Evolutionary conservation across 2,888 invertebrate genomes (phyloP).

Genomic region (Augochlorella aurata): DNA sequence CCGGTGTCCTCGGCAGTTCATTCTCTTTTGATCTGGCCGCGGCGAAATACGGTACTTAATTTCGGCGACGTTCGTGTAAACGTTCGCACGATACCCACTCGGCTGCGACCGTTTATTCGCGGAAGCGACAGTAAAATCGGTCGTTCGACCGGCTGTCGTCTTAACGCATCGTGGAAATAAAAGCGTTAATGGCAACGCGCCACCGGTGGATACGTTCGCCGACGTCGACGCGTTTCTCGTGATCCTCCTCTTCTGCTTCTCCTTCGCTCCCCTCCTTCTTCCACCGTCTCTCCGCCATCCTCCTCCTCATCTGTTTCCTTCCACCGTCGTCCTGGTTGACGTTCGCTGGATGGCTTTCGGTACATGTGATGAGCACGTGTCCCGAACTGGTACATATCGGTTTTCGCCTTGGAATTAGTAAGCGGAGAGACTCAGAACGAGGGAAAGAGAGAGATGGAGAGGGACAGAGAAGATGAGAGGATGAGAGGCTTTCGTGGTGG

Average conservation of each 20-base stretch:
- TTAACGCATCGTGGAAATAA: constrained; percentile 72
- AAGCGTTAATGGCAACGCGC: constrained; percentile 76
- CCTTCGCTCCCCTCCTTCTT: constrained; percentile 21
- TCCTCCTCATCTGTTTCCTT: constrained; percentile 39
- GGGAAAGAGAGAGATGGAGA: neutral
- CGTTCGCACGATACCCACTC: constrained; percentile 26
- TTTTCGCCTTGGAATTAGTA: constrained; percentile 69
- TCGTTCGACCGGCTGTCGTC: constrained; percentile 66
- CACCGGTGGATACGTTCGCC: constrained; percentile 59
- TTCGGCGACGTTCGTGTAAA: constrained; percentile 19
- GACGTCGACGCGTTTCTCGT: constrained; percentile 64
- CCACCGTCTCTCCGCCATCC: constrained; percentile 24
- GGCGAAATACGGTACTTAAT: constrained; percentile 18
- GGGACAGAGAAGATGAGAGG: constrained; percentile 9
- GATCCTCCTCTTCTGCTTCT: constrained; percentile 11
- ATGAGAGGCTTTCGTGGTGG: constrained; percentile 18
- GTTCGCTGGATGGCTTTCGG: constrained; percentile 56
- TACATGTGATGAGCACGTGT: constrained; percentile 82
- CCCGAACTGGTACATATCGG: constrained; percentile 69
- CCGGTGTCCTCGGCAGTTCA: constrained; percentile 7
- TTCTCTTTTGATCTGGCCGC: constrained; percentile 15
- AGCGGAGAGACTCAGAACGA: constrained; percentile 22
- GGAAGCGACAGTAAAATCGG: constrained; percentile 74
- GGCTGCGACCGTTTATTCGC: constrained; percentile 67
- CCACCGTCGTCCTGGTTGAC: constrained; percentile 49